Conservation (phyloP, 1,140 invertebrate species). For the Cephus cinctus region DNA sequence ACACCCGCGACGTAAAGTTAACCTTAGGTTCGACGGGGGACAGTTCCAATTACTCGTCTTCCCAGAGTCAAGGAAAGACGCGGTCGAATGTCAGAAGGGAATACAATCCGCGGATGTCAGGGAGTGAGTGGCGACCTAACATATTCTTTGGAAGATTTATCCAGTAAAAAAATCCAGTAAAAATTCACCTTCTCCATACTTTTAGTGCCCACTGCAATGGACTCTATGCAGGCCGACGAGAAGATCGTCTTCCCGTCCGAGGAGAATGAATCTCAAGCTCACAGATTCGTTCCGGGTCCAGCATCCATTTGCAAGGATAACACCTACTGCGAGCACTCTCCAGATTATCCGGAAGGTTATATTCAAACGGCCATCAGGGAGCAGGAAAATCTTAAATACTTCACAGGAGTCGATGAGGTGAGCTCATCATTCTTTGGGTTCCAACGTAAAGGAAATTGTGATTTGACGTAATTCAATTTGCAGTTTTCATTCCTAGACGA, state of each 20-base stretch:
- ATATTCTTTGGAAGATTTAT: no score
- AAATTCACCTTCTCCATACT: background rate
- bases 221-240: conserved; percentile 15
- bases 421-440: conserved; percentile 14
- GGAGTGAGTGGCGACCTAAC: no score
- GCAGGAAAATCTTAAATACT: conserved; percentile 19
- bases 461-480: no score
- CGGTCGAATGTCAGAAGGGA: background rate
- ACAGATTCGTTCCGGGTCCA: conserved; percentile 1
- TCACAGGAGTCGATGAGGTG: conserved; percentile 24
- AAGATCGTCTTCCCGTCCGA: conserved; percentile 22
- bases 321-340: conserved; percentile 27
- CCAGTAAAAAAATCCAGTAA: background rate
- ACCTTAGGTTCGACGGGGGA: no score
- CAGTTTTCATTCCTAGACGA: no score
- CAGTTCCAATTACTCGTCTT: no score
- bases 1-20: background rate
- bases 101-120: background rate
- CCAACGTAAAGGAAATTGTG: no score
- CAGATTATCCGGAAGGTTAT: conserved; percentile 28
- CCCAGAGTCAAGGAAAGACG: background rate
- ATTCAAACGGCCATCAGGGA: conserved; percentile 17
- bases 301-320: conserved; percentile 11
- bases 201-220: conserved; percentile 8
- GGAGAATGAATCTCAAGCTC: background rate